Evolutionary conservation across 2,888 invertebrate genomes (phyloP).

Genomic region (Augochlorella aurata): DNA sequence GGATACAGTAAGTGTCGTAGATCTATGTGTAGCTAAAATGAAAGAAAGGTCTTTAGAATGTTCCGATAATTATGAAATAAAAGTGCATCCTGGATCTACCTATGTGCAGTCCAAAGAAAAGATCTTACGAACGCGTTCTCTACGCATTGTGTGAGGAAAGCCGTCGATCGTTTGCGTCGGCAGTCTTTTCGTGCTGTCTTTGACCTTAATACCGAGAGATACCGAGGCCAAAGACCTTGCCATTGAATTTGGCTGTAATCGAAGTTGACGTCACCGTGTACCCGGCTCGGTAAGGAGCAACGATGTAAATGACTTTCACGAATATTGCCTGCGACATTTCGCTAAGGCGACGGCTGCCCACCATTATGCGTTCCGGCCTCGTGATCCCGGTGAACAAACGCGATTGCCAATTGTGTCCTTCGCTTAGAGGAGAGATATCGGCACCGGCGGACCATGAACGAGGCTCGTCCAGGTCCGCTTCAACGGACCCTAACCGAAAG

Average conservation of each 20-base stretch:
- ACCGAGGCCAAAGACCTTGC: slow-evolving; percentile 71
- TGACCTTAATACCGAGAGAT: slow-evolving; percentile 64
- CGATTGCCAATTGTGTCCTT: slow-evolving; percentile 39
- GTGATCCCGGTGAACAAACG: slow-evolving; percentile 35
- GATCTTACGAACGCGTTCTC: background rate
- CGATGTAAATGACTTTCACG: slow-evolving; percentile 60
- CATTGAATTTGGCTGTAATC: slow-evolving; percentile 68
- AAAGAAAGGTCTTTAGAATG: too few relatives aligned
- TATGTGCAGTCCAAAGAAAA: too few relatives aligned
- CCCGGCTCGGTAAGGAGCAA: slow-evolving; percentile 52
- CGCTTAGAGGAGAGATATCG: slow-evolving; percentile 25
- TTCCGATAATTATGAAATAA: too few relatives aligned
- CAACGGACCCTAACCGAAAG: slow-evolving; percentile 28
- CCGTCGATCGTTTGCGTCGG: slow-evolving; percentile 2
- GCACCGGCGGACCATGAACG: slow-evolving; percentile 55
- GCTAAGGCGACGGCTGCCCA: slow-evolving; percentile 29
- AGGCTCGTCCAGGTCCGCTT: slow-evolving; percentile 33
- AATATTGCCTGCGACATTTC: slow-evolving; percentile 63
- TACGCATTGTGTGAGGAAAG: background rate
- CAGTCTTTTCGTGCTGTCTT: slow-evolving; percentile 55
- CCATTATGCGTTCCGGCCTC: slow-evolving; percentile 39
- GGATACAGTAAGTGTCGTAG: too few relatives aligned
- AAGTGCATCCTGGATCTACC: too few relatives aligned
- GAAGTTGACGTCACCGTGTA: slow-evolving; percentile 65
- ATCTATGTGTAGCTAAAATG: too few relatives aligned